A percentile compares a stretch with the other conserved stretches of the same genome.
These are phyloP conservation scores for Prosopocoilus inquinatus DNA, from an alignment of 2,888 invertebrate species.

Conservation along the genomic window DNA sequence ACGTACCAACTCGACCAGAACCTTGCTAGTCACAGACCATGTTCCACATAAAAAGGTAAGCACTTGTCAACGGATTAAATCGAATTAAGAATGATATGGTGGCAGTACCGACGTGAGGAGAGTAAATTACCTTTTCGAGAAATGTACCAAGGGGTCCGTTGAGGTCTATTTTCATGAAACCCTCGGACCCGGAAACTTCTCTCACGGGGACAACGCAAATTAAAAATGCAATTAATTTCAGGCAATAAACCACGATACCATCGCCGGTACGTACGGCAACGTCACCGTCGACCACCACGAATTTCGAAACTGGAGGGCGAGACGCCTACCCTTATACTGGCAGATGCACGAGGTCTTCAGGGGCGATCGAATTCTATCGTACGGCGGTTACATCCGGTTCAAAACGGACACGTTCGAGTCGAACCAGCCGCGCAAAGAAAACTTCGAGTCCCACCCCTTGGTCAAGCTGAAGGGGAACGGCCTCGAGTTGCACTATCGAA, in stretches of 20 bases:
- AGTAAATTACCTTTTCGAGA: no score
- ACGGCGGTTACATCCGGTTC: conserved; percentile 86
- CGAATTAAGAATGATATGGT: no score
- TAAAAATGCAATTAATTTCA: not conserved
- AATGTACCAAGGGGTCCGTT: no score
- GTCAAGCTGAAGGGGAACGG: conserved; percentile 76
- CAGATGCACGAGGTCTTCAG: conserved; percentile 76
- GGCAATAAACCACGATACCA: conserved; percentile 44
- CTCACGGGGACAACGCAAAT: no score
- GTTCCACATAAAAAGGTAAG: no score
- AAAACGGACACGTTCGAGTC: conserved; percentile 56
- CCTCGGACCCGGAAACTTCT: no score
- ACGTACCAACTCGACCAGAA: conserved; percentile 54
- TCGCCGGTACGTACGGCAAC: conserved; percentile 60
- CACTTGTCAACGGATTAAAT: no score
- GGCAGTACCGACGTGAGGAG: no score
- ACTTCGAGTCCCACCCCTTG: conserved; percentile 60
- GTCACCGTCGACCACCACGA: conserved; percentile 55
- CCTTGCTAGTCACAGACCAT: no score
- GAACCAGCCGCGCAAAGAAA: conserved; percentile 46
- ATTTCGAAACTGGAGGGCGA: conserved; percentile 48
- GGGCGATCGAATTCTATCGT: conserved; percentile 86
- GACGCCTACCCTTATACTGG: conserved; percentile 72
- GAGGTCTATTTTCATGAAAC: no score
- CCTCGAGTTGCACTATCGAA: conserved; percentile 48